Percentiles rank a stretch among this genome's conserved stretches.
These are phyloP conservation scores for Muscina levida DNA, from an alignment of 2,888 invertebrate genomes.

Conservation along the genomic window DNA sequence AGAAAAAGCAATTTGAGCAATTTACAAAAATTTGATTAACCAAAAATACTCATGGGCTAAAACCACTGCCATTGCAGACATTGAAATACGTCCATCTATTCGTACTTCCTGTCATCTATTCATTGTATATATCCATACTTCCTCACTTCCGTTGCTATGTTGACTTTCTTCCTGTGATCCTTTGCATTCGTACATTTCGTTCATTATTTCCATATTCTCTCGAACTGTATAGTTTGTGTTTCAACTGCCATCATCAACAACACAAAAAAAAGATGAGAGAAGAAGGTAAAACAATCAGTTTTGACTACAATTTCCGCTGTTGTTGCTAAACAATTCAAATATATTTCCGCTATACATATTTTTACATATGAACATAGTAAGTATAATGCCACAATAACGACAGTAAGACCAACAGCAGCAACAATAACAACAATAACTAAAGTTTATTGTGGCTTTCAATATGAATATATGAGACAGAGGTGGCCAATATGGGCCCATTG, in stretches of 20 bases:
- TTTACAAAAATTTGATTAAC: conserved; percentile 46
- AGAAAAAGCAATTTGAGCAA: conserved; percentile 45
- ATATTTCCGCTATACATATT: conserved; percentile 53
- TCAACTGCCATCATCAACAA: neutral
- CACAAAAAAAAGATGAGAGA: too few species aligned
- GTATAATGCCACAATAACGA: too few species aligned
- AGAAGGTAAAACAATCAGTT: conserved; percentile 53
- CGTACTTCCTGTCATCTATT: conserved; percentile 32
- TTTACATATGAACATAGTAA: neutral
- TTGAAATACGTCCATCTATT: conserved; percentile 22
- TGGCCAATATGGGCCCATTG: neutral
- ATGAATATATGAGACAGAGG: conserved; percentile 10
- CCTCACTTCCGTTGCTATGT: neutral
- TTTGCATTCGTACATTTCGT: neutral
- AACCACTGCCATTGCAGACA: conserved; percentile 7
- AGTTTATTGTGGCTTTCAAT: conserved; percentile 36
- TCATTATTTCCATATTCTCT: conserved; percentile 11
- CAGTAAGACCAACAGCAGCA: conserved; percentile 21
- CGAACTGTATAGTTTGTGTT: neutral
- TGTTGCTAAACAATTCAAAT: conserved; percentile 61
- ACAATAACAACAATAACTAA: conserved; percentile 24
- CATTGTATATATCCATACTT: neutral
- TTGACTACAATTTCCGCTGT: conserved; percentile 62
- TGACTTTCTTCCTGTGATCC: neutral
- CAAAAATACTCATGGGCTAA: conserved; percentile 27